Evolutionary conservation across 2,888 invertebrate species (phyloP).

Genomic region (Heliconius ismenius): DNA sequence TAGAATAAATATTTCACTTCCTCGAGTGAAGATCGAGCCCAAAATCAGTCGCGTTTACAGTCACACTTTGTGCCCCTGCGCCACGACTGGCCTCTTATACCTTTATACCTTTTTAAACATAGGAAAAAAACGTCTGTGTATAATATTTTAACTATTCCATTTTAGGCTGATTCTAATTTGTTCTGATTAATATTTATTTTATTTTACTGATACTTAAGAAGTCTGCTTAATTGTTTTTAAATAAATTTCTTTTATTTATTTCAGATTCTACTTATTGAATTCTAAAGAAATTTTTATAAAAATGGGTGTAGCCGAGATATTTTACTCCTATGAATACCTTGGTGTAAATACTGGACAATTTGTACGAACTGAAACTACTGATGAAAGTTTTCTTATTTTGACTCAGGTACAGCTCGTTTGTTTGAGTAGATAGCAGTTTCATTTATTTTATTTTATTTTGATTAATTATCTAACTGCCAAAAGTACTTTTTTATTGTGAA

Average conservation of each 20-base stretch:
- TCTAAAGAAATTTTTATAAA: conserved; percentile 86
- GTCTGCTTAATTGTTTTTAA: neutral
- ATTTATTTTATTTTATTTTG: neutral
- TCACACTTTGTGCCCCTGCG: no score
- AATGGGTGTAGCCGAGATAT: conserved; percentile 97
- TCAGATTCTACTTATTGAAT: conserved; percentile 86
- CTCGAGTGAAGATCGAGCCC: no score
- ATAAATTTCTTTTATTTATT: conserved; percentile 1
- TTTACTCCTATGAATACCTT: conserved; percentile 98
- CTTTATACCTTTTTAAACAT: no score
- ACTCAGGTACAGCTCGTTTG: conserved; percentile 85
- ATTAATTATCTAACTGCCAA: neutral
- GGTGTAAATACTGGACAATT: conserved; percentile 96
- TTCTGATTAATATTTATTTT: neutral
- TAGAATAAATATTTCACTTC: no score
- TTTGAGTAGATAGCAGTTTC: neutral
- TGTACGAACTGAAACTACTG: conserved; percentile 97
- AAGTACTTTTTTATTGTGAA: neutral
- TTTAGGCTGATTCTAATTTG: no score
- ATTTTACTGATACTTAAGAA: no score
- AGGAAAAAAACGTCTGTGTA: no score
- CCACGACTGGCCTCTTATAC: no score
- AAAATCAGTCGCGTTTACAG: no score
- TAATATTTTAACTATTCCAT: no score
- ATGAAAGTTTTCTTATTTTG: conserved; percentile 97